A percentile compares a stretch with the other conserved stretches of the same genome.
phyloP scores from a whole-genome alignment of 2,888 invertebrate genomes.

The Tinea semifulvella region DNA sequence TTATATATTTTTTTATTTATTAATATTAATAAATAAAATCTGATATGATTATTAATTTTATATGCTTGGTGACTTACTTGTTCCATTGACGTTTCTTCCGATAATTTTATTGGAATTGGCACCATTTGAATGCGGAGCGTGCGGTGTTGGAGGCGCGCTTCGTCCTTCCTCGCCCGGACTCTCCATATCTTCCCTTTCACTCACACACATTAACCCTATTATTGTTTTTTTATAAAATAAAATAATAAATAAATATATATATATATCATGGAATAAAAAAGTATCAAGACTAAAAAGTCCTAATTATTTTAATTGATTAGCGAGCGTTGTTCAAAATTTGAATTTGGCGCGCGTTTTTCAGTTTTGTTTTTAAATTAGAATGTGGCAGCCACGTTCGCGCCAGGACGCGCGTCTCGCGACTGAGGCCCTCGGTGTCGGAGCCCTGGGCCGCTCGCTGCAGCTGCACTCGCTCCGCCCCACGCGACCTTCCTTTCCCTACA shows the following conservation, averaged over 20 bases:
- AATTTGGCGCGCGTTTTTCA: slow-evolving; percentile 21
- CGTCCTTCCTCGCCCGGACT: slow-evolving; percentile 61
- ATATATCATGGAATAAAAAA: not conserved
- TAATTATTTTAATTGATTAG: not conserved
- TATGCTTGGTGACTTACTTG: slow-evolving; percentile 62
- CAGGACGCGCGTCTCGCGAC: slow-evolving; percentile 51
- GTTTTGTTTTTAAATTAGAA: not conserved
- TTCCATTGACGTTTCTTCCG: slow-evolving; percentile 72
- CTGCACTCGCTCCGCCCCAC: slow-evolving; percentile 57
- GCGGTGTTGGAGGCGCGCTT: slow-evolving; percentile 44
- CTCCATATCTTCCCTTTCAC: slow-evolving; percentile 57
- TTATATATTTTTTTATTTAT: not conserved
- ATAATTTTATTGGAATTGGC: slow-evolving; percentile 70
- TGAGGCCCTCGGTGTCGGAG: slow-evolving; percentile 36
- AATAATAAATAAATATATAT: not conserved
- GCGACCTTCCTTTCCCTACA: slow-evolving; percentile 48
- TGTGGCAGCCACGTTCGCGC: slow-evolving; percentile 31
- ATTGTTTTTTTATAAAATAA: slow-evolving; percentile 15
- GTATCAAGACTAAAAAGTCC: not conserved
- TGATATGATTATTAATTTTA: not conserved
- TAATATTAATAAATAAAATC: not conserved
- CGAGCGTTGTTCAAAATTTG: slow-evolving; percentile 17
- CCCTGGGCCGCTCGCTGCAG: slow-evolving; percentile 54
- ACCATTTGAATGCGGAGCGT: slow-evolving; percentile 57
- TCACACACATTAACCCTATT: slow-evolving; percentile 57